Evolutionary conservation across 2,888 invertebrate genomes (phyloP), one percentile per base, ranked within the genome.

Genomic region (Hartigia nigra): DNA sequence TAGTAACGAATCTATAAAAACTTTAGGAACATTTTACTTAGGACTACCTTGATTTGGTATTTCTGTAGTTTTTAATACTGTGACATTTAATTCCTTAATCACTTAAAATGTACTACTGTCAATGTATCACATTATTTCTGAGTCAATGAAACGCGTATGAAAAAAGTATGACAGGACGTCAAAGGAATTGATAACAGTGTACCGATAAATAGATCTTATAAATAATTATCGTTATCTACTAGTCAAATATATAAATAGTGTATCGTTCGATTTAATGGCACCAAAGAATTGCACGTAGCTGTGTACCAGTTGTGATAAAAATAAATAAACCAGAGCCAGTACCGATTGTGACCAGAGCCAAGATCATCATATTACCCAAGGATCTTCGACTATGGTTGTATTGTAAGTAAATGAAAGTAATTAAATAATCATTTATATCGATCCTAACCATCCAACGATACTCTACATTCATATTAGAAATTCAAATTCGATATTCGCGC

Each of bases 321-420:
- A 37, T 0, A 37, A 37, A 39, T 14, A 39, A 14, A 37, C 55
- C 72, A 55, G 31, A 74, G 12, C 80, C 79, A 35, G 55, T 37
- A 31, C n/a, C 0, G 74, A 74, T 76, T 77, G 77, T 76, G 14
- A 75, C 75, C 72, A 77, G 23, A 74, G 72, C 31, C 81, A 80
- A 39, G 78, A 74, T n/a, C 81, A 82, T 80, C 84, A 55, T 55
- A 80, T 82, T 83, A 81, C 82, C 81, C 84, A 86, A 87, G 85
- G 82, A 88, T 75, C 83, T 79, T 83, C 89, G 86, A 91, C 88
- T 90, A 91, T 91, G 91, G 91, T 91, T 85, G 91, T 91, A 82
- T 84, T 91, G 91, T 91, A 83, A 89, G 91, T 91, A 87, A 37
- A 70, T 70, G 9, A 55, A 23, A 23, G 23, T 55, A 9, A 0